Evolutionary conservation across 2,113 vertebrate species (phyloP), one percentile per base, ranked within the genome.

Genomic region (Brachyistius frenatus): DNA sequence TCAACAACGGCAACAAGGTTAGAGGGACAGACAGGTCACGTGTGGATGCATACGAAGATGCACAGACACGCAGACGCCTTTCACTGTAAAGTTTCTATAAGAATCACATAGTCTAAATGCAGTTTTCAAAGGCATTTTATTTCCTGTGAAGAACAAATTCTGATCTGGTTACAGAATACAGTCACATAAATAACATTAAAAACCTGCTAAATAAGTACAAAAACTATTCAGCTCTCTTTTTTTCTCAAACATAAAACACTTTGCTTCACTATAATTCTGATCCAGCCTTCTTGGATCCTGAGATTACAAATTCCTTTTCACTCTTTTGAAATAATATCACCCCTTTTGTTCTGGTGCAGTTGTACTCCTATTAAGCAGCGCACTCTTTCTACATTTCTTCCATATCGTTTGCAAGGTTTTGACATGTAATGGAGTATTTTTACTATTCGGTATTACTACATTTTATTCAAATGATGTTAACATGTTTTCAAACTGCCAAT

Each of bases 1-100:
- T 99, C 68, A 98, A 96, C 94, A 99, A 98, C 84, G 98, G 97
- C 95, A 96, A 97, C 93, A 99, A 99, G 97, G 98, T 98, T 90
- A 94, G 88, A 68, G 4, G 3, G 44, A 41, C 60, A 52, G 15
- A 60, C 36, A 7, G 23, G n/a, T 72, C 72, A 79, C 67, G 44
- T 49, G 71, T 30, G 16, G 46, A 15, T 61, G 14, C 49, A 71
- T 16, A 5, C 11, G 31, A 61, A 32, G 14, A 74, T 16, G 8
- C n/a, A 69, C 55, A 46, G 44, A 75, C 63, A 32, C 32, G 35
- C 53, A 44, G 41, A 44, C 10, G 3, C 2, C 4, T 60, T 23
- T 44, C 2, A 52, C 49, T 61, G 46, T 70, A 66, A 36, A 62
- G 49, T 7, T 36, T 9, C 23, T 31, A 11, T 35, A 52, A 15